Conservation (phyloP, 2,888 invertebrate species). For the Oscheius myriophilus region DNA sequence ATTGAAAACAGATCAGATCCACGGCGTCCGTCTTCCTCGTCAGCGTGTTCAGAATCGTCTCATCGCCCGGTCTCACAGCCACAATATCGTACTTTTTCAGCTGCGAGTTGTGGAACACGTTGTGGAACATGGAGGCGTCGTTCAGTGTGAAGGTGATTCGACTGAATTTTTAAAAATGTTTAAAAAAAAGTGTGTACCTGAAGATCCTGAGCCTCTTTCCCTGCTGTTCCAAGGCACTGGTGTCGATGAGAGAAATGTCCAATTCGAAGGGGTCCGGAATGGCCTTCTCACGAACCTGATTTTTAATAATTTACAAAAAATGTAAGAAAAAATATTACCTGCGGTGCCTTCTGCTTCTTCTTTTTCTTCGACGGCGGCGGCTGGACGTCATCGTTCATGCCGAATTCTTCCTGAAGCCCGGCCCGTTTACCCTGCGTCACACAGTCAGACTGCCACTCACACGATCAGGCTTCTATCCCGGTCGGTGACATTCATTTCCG, state of each 20-base stretch:
- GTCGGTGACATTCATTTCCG: too few relatives aligned
- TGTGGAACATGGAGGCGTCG: conserved; percentile 46
- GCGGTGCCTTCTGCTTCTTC: conserved; percentile 37
- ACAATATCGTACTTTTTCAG: conserved; percentile 60
- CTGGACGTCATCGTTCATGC: conserved; percentile 36
- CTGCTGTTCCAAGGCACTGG: conserved; percentile 48
- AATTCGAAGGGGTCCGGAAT: conserved; percentile 68
- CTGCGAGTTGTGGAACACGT: conserved; percentile 39
- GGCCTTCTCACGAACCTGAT: conserved; percentile 24
- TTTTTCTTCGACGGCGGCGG: conserved; percentile 65
- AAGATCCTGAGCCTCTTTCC: conserved; percentile 68
- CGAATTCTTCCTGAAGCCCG: conserved; percentile 35
- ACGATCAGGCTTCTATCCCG: too few relatives aligned
- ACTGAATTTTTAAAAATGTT: conserved; percentile 27
- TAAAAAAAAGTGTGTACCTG: conserved; percentile 45
- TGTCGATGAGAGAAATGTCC: conserved; percentile 57
- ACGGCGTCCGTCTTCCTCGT: conserved; percentile 65
- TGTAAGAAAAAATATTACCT: too few relatives aligned
- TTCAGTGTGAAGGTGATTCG: conserved; percentile 49
- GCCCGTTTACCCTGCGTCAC: too few relatives aligned
- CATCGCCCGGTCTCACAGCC: conserved; percentile 63
- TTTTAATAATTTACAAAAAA: too few relatives aligned
- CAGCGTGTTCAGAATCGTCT: conserved; percentile 64
- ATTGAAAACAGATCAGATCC: conserved; percentile 63
- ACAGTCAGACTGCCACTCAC: too few relatives aligned